phyloP scores from a whole-genome alignment of 2,797 vertebrate species.

The Capromys pilorides region DNA sequence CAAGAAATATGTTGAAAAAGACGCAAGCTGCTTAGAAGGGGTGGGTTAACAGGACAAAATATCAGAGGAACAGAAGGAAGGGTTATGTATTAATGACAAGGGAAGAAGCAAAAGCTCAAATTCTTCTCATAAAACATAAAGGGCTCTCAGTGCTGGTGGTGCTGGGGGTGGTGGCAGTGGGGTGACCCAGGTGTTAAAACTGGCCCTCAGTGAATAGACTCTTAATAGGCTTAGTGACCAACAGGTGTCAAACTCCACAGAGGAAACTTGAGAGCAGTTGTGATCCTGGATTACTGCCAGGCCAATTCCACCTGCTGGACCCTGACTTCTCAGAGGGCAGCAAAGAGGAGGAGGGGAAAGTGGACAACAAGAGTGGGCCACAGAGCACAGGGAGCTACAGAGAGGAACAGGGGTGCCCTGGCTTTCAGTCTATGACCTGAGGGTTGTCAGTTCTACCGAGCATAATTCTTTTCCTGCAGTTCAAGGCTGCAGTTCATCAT shows the following conservation, averaged over 20 bases:
- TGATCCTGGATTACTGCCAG: not conserved
- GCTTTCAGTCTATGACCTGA: not conserved
- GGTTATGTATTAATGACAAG: not conserved
- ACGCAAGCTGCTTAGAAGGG: not conserved
- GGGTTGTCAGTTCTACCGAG: not conserved
- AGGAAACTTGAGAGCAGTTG: conserved; percentile 18
- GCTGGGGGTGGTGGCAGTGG: too few species aligned
- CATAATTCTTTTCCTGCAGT: not conserved
- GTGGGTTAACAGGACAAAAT: not conserved
- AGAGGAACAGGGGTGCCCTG: not conserved
- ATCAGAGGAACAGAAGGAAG: not conserved
- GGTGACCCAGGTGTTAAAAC: not conserved
- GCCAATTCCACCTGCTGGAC: not conserved
- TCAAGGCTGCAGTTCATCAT: conserved; percentile 1
- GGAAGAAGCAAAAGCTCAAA: not conserved
- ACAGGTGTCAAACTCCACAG: conserved; percentile 35
- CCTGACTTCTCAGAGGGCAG: not conserved
- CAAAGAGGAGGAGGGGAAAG: too few species aligned
- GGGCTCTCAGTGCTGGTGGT: not conserved
- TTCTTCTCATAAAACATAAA: not conserved
- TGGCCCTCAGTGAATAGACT: not conserved
- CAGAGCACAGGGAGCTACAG: not conserved
- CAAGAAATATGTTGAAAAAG: not conserved
- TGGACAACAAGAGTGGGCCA: not conserved
- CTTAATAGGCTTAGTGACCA: conserved; percentile 46